A percentile compares a stretch with the other conserved stretches of the same genome.
phyloP scores from a whole-genome alignment of 2,113 vertebrate species.

The Galeopterus variegatus region DNA sequence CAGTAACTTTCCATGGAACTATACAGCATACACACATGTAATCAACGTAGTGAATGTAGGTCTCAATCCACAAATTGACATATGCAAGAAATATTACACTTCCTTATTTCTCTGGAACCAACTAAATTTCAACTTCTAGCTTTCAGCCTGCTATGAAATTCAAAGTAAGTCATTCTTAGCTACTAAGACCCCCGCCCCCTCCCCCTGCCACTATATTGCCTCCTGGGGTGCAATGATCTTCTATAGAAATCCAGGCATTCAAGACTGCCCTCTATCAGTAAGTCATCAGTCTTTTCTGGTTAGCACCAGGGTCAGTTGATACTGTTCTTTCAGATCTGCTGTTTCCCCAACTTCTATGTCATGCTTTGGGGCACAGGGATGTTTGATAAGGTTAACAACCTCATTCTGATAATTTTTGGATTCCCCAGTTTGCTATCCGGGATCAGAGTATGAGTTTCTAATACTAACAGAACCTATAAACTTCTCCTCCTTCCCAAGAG shows the following conservation, averaged over 20 bases:
- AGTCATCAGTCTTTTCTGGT: too few species aligned
- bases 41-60: not conserved
- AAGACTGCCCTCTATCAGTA: too few species aligned
- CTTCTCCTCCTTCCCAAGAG: not conserved
- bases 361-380: not conserved
- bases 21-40: not conserved
- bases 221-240: too few species aligned
- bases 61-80: not conserved
- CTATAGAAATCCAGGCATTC: too few species aligned
- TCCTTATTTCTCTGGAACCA: constrained; percentile 3
- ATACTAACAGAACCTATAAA: not conserved
- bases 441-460: not conserved
- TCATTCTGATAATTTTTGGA: not conserved
- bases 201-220: too few species aligned
- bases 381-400: not conserved
- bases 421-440: not conserved
- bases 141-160: not conserved
- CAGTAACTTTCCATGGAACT: not conserved
- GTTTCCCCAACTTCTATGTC: too few species aligned
- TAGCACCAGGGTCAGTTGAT: too few species aligned
- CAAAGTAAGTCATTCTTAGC: not conserved
- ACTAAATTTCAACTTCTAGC: constrained; percentile 28
- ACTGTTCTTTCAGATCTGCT: too few species aligned
- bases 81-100: not conserved
- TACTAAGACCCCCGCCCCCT: too few species aligned